Percentiles rank a stretch among this genome's conserved stretches.
Evolutionary conservation across 1,140 invertebrate genomes (phyloP).

Genomic region (Hetaerina americana): DNA sequence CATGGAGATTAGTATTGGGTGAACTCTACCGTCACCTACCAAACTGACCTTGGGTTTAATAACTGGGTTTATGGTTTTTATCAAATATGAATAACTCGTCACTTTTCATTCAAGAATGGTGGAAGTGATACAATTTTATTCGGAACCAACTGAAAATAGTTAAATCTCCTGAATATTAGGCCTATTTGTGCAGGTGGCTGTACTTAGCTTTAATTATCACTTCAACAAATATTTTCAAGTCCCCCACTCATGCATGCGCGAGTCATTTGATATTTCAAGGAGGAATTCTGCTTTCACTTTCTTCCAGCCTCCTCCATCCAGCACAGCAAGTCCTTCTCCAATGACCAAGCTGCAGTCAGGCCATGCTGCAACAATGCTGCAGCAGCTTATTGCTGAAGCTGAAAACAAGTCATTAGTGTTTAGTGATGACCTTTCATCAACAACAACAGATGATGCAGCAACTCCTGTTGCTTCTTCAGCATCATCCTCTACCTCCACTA

Average conservation of each 20-base stretch:
- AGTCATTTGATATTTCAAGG: not conserved
- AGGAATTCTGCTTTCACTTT: not conserved
- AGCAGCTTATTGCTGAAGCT: constrained; percentile 87
- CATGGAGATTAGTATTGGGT: no score
- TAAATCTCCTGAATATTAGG: no score
- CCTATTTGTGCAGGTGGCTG: no score
- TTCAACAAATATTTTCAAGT: no score
- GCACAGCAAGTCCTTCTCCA: constrained; percentile 36
- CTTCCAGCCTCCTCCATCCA: constrained; percentile 15
- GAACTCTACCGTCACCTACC: no score
- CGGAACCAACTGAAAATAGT: no score
- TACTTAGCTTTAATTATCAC: no score
- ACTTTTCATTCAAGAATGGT: no score
- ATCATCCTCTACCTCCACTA: not conserved
- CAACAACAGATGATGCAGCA: constrained; percentile 35
- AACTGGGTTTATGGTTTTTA: no score
- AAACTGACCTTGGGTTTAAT: no score
- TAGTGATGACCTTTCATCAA: constrained; percentile 70
- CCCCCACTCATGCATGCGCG: not conserved
- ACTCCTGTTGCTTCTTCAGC: not conserved
- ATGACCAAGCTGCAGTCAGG: constrained; percentile 42
- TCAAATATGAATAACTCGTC: no score
- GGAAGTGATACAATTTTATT: no score
- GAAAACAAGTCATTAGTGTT: constrained; percentile 87
- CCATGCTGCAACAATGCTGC: constrained; percentile 68